Evolutionary conservation across 2,797 vertebrate genomes (phyloP).

Genomic region (Callimico goeldii): DNA sequence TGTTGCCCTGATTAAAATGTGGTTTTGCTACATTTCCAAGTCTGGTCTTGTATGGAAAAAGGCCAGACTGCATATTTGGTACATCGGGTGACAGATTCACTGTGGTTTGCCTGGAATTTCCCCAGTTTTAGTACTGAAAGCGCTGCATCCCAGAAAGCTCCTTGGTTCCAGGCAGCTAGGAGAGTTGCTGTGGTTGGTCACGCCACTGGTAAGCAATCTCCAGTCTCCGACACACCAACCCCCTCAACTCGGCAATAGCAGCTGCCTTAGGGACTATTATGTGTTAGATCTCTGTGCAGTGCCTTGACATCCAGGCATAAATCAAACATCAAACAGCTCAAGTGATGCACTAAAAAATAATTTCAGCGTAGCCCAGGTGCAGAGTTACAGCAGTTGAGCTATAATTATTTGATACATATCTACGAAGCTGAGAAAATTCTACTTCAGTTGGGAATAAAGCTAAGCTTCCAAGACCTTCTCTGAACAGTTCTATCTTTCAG

Average conservation of each 20-base stretch:
- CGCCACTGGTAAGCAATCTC: not conserved
- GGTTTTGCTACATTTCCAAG: not conserved
- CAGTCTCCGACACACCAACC: accelerated
- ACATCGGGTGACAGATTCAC: not conserved
- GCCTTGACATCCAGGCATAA: not conserved
- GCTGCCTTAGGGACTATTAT: not conserved
- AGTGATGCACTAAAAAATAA: not conserved
- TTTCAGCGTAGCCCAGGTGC: slow-evolving; percentile 34
- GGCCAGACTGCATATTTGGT: not conserved
- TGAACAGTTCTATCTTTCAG: not conserved
- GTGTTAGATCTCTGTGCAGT: not conserved
- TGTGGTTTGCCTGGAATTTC: not conserved
- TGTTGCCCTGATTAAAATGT: not conserved
- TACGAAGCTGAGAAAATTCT: not conserved
- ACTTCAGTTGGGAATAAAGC: not conserved
- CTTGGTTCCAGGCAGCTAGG: not conserved
- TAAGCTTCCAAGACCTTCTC: not conserved
- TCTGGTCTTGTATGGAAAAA: not conserved
- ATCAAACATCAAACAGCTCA: slow-evolving; percentile 8
- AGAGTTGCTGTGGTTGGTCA: not conserved
- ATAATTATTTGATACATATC: slow-evolving; percentile 49
- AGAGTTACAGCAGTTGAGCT: not conserved
- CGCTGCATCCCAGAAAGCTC: not conserved
- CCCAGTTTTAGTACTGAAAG: not conserved
- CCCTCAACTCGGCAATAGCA: accelerated